Evolutionary conservation across 2,113 vertebrate genomes (phyloP).

Genomic region (Pantherophis guttatus): DNA sequence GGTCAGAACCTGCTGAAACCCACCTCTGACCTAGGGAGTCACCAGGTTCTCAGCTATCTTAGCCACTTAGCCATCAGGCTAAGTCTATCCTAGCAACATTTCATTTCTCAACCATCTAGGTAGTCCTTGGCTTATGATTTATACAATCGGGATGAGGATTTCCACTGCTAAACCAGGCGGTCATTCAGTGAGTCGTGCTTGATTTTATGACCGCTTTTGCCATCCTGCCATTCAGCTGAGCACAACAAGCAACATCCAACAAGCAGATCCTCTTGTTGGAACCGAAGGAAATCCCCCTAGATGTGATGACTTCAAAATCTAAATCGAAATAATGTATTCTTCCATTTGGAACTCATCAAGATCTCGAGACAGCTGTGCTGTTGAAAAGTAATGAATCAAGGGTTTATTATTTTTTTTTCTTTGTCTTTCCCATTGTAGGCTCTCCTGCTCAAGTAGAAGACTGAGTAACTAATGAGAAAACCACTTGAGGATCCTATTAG

Average conservation of each 20-base stretch:
- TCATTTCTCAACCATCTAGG: too few relatives aligned
- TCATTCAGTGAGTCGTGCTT: too few relatives aligned
- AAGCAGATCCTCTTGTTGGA: background rate
- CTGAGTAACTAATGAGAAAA: constrained; percentile 31
- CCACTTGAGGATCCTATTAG: constrained; percentile 21
- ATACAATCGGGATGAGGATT: too few relatives aligned
- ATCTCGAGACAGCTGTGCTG: background rate
- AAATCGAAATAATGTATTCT: background rate
- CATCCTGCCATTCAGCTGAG: background rate
- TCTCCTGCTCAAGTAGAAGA: background rate
- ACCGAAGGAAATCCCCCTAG: background rate
- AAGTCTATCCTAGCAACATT: too few relatives aligned
- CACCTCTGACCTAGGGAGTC: too few relatives aligned
- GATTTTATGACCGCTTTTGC: too few relatives aligned
- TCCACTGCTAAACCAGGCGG: too few relatives aligned
- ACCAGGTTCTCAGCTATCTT: too few relatives aligned
- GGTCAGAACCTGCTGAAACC: too few relatives aligned
- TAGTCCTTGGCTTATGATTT: too few relatives aligned
- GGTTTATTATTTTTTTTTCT: background rate
- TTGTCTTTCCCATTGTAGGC: background rate
- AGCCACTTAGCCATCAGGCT: too few relatives aligned
- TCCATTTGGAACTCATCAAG: background rate
- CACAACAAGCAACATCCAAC: background rate
- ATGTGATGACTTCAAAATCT: background rate
- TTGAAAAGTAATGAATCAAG: background rate